Evolutionary conservation across 2,113 vertebrate species (phyloP), one percentile per base, ranked within the genome.

Genomic region (Cygnus atratus): DNA sequence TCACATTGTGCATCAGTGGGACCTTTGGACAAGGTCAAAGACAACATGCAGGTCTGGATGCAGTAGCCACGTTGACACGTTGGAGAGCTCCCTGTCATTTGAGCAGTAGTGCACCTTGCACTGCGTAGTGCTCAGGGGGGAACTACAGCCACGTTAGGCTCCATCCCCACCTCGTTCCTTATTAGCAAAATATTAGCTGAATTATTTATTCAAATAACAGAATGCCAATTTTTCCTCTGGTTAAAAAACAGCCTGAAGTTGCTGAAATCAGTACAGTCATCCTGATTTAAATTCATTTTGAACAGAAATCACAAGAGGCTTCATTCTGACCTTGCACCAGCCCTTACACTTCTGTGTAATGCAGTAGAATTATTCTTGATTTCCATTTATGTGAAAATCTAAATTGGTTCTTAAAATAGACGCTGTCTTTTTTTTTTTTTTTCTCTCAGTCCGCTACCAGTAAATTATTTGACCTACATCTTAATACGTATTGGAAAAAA

Each of bases 401-500:
- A 96, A 97, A 92, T 96, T 96, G 73, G 80, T 90, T 97, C 95
- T 89, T 94, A 94, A 97, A 96, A 97, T 96, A 96, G 95, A 88
- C 46, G 37, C 52, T 61, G 54, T 48, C 46, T 85, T 96, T 94
- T 92, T 96, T 63, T 92, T 95, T 88, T 59, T 16, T 50, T 78
- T 78, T 10, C 58, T 77, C 79, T 86, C 77, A 76, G 77, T 46
- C 94, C 3, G 11, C 84, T 92, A 97, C 65, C 66, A 96, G 73
- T 94, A 90, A 87, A 92, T 94, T 93, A 94, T 96, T 97, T 96
- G 95, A 97, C 95, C 96, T 95, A 97, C 72, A 95, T 97, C 66
- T 95, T 84, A 84, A 93, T 78, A 95, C 95, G 93, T 93, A 95
- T 55, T 87, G 90, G 61, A 15, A 91, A 95, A 96, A 72, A 33